A percentile compares a stretch with the other conserved stretches of the same genome.
phyloP scores from a whole-genome alignment of 2,113 vertebrate genomes.

The Daphoenositta chrysoptera region DNA sequence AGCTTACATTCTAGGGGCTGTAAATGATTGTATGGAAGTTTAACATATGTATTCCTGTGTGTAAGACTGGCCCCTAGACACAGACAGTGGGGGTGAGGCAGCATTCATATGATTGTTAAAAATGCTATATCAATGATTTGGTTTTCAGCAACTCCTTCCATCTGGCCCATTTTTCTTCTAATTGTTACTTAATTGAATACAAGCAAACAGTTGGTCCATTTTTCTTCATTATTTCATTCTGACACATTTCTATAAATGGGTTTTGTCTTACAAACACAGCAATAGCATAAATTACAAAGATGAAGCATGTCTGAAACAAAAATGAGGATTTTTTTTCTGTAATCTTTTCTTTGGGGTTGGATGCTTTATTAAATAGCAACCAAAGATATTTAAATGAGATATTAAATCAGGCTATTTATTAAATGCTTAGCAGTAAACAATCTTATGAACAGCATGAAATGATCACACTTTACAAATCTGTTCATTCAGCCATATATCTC shows the following conservation, averaged over 20 bases:
- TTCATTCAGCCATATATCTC: neutral
- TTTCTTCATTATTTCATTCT: conserved; percentile 62
- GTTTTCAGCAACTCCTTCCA: conserved; percentile 43
- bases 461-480: conserved; percentile 4
- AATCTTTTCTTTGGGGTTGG: neutral
- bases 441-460: neutral
- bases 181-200: conserved; percentile 50
- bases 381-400: conserved; percentile 22
- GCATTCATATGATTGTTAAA: neutral
- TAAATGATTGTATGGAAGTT: neutral
- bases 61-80: neutral
- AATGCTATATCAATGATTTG: neutral
- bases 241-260: conserved; percentile 51
- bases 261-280: conserved; percentile 14
- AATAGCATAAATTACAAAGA: conserved; percentile 36
- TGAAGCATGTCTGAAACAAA: neutral
- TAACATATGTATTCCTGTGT: neutral
- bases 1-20: neutral
- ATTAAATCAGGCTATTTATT: conserved; percentile 10
- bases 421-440: conserved; percentile 9
- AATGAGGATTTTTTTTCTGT: neutral
- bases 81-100: neutral
- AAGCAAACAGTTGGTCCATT: conserved; percentile 53
- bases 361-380: neutral
- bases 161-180: conserved; percentile 49